phyloP scores from a whole-genome alignment of 2,888 invertebrate genomes.

The Minunthozetes semirufus region DNA sequence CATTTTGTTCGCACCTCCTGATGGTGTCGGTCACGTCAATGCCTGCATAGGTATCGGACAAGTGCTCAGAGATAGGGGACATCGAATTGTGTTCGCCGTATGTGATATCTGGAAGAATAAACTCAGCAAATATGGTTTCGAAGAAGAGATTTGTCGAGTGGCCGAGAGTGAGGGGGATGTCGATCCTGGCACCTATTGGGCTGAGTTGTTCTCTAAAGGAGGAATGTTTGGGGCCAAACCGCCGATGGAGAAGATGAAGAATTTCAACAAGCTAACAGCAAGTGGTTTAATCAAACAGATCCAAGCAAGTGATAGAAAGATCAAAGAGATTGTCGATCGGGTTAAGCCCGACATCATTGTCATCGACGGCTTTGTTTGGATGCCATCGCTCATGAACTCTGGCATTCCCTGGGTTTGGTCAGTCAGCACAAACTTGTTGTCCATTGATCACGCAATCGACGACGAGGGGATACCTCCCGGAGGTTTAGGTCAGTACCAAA shows the following conservation, averaged over 20 bases:
- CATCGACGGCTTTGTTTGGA: not conserved
- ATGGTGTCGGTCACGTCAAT: conserved; percentile 16
- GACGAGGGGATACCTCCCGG: not conserved
- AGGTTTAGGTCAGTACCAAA: not conserved
- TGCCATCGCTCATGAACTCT: not conserved
- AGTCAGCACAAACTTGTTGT: not conserved
- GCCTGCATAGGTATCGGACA: conserved; percentile 23
- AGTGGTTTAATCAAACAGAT: not conserved
- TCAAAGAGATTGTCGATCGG: not conserved
- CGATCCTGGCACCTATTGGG: not conserved
- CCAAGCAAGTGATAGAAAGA: not conserved
- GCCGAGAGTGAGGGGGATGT: not conserved
- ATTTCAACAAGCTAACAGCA: not conserved
- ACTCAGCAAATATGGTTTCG: not conserved
- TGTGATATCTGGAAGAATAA: not conserved
- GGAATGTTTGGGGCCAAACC: not conserved
- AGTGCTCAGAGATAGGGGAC: not conserved
- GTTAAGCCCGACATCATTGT: not conserved
- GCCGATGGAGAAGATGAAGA: conserved; percentile 9
- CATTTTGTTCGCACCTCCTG: conserved; percentile 9
- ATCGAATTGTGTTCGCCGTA: conserved; percentile 13
- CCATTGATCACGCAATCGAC: not conserved
- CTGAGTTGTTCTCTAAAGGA: not conserved
- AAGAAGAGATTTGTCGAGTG: conserved; percentile 14
- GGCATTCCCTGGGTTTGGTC: conserved; percentile 1